Percentiles rank a stretch among this genome's conserved stretches.
phyloP scores from a whole-genome alignment of 2,113 vertebrate species.

The Tautogolabrus adspersus region DNA sequence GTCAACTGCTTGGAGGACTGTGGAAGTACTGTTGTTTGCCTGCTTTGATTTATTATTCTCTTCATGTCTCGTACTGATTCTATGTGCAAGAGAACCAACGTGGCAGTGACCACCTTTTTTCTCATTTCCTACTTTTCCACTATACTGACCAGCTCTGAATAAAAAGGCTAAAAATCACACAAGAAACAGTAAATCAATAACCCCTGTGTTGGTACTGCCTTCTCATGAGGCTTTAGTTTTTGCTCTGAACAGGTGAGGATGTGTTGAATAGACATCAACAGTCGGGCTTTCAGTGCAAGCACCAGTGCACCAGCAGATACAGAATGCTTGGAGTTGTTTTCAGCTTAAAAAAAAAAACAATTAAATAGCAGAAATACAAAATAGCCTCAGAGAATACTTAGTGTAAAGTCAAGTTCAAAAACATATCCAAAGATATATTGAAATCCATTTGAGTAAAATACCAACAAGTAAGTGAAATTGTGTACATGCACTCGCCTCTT shows the following conservation, averaged over 20 bases:
- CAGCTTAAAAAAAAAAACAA: background rate
- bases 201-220: background rate
- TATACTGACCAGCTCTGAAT: background rate
- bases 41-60: too few species aligned
- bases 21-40: too few species aligned
- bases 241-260: too few species aligned
- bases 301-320: too few species aligned
- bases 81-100: too few species aligned
- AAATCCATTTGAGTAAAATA: background rate
- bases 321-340: background rate
- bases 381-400: background rate
- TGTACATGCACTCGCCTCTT: background rate
- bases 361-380: background rate
- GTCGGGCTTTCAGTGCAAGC: background rate
- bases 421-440: background rate
- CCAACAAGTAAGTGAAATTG: conserved; percentile 7
- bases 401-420: background rate
- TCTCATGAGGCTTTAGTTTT: too few species aligned
- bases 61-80: too few species aligned
- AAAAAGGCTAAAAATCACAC: background rate
- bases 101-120: too few species aligned
- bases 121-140: too few species aligned
- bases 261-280: too few species aligned
- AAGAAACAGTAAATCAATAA: background rate
- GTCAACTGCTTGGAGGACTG: too few species aligned